These are phyloP conservation scores for Mythimna impura DNA, from an alignment of 2,888 invertebrate species.

Conservation along the genomic window DNA sequence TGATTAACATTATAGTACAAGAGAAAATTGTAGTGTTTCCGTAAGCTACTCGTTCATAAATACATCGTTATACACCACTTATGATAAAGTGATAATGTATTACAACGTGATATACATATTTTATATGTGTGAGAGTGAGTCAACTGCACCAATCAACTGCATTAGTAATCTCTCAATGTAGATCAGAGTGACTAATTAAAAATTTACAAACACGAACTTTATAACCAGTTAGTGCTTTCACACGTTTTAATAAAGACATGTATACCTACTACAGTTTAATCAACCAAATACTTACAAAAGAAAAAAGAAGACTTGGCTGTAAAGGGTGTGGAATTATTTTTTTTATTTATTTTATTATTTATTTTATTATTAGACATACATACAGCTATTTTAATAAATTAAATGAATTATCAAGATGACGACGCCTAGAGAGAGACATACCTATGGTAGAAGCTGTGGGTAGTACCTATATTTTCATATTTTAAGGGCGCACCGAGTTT, in stretches of 20 bases:
- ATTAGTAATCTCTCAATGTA: slow-evolving; percentile 42
- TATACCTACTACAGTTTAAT: background rate
- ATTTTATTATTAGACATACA: too few species aligned
- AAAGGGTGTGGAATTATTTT: background rate
- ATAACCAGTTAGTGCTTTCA: slow-evolving; percentile 5
- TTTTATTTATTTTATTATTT: too few species aligned
- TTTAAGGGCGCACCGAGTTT: too few species aligned
- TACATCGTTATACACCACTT: slow-evolving; percentile 5
- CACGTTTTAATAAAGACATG: slow-evolving; percentile 2
- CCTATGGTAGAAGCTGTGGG: background rate
- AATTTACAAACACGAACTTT: slow-evolving; percentile 24
- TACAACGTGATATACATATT: background rate
- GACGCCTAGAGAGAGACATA: background rate
- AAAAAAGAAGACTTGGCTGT: background rate
- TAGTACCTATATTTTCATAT: background rate
- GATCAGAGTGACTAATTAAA: slow-evolving; percentile 34
- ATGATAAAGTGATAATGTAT: slow-evolving; percentile 13
- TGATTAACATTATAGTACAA: slow-evolving; percentile 10
- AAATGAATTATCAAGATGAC: background rate
- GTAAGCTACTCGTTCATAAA: slow-evolving; percentile 9
- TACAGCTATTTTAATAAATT: too few species aligned
- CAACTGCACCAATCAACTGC: slow-evolving; percentile 24
- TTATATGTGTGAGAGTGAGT: slow-evolving; percentile 7
- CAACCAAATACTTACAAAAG: background rate
- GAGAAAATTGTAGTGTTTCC: slow-evolving; percentile 18